phyloP scores from a whole-genome alignment of 2,888 invertebrate genomes.

The Protodeltote pygarga region DNA sequence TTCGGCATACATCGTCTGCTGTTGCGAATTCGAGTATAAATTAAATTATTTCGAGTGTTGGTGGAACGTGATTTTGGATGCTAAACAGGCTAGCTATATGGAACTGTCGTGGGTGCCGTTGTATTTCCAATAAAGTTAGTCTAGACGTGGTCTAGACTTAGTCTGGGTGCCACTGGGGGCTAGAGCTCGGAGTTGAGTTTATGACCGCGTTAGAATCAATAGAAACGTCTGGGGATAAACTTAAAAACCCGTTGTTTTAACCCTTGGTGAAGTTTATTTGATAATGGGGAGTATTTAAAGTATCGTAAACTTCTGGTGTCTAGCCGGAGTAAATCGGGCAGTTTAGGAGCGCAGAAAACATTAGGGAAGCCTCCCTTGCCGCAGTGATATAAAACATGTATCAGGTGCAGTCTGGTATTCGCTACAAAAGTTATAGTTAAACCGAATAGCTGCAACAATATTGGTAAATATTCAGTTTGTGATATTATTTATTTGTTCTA shows the following conservation, averaged over 20 bases:
- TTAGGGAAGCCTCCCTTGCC: constrained; percentile 17
- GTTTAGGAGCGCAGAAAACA: constrained; percentile 4
- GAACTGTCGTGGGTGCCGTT: constrained; percentile 39
- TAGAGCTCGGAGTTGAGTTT: constrained; percentile 43
- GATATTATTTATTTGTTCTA: neutral
- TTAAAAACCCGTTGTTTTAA: constrained; percentile 4
- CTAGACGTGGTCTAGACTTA: constrained; percentile 81
- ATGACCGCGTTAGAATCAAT: constrained; percentile 50
- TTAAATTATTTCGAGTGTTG: constrained; percentile 29
- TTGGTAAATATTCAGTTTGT: constrained; percentile 11
- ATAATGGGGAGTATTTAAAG: constrained; percentile 11
- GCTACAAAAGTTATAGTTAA: constrained; percentile 20
- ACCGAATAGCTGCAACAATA: neutral
- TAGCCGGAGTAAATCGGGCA: constrained; percentile 8
- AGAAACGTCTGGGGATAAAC: constrained; percentile 41
- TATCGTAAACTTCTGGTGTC: constrained; percentile 3
- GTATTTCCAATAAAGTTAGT: constrained; percentile 65
- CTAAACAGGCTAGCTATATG: constrained; percentile 9
- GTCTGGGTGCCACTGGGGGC: constrained; percentile 46
- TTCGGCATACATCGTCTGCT: constrained; percentile 10
- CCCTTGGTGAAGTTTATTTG: neutral
- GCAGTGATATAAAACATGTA: constrained; percentile 52
- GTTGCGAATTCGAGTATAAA: constrained; percentile 11
- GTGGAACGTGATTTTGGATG: constrained; percentile 33
- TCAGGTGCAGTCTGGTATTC: constrained; percentile 38